These are phyloP conservation scores for Limenitis camilla DNA, from an alignment of 2,888 invertebrate species.

Conservation along the genomic window DNA sequence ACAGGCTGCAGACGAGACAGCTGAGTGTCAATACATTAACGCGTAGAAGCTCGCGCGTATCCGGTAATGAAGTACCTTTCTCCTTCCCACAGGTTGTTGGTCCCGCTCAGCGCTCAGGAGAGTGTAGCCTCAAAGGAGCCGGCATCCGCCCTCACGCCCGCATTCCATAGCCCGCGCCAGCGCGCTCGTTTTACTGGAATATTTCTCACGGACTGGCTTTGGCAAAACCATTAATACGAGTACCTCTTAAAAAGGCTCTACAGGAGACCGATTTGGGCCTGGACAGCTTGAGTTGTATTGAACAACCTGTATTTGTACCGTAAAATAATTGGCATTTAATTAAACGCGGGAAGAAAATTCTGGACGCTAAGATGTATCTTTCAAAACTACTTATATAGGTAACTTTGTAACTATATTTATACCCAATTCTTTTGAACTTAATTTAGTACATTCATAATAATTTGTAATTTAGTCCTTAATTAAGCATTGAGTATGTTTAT, in stretches of 20 bases:
- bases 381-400: too few relatives aligned
- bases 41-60: slow-evolving; percentile 40
- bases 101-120: slow-evolving; percentile 56
- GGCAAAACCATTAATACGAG: slow-evolving; percentile 58
- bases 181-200: slow-evolving; percentile 62
- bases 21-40: slow-evolving; percentile 25
- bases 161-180: slow-evolving; percentile 59
- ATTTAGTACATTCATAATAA: neutral
- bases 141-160: slow-evolving; percentile 67
- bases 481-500: neutral
- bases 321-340: slow-evolving; percentile 34
- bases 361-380: slow-evolving; percentile 20
- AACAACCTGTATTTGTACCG: slow-evolving; percentile 30
- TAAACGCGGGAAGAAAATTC: slow-evolving; percentile 26
- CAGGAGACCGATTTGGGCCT: slow-evolving; percentile 36
- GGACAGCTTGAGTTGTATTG: slow-evolving; percentile 31
- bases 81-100: slow-evolving; percentile 58
- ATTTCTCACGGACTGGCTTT: slow-evolving; percentile 73
- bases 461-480: slow-evolving; percentile 1
- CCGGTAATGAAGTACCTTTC: slow-evolving; percentile 55
- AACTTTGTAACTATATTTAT: too few relatives aligned
- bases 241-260: slow-evolving; percentile 35
- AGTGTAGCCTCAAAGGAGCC: slow-evolving; percentile 68
- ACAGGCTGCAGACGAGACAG: slow-evolving; percentile 15
- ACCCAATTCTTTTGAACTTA: neutral